Percentiles rank a stretch among this genome's conserved stretches.
Evolutionary conservation across 2,113 vertebrate genomes (phyloP).

Genomic region (Anseranas semipalmata): DNA sequence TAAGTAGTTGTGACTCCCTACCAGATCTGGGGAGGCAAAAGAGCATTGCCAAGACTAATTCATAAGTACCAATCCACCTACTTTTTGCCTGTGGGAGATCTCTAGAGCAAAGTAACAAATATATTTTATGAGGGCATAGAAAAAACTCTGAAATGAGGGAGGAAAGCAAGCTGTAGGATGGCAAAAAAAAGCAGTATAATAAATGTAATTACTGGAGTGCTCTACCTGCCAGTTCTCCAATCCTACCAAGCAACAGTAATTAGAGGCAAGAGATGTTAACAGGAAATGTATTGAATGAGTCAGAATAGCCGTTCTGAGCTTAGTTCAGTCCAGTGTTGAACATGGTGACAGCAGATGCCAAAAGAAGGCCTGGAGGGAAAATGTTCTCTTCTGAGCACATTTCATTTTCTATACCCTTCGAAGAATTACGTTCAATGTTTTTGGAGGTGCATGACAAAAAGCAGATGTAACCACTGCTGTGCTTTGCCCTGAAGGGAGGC

Average conservation of each 20-base stretch:
- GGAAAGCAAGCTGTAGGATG: conserved; percentile 6
- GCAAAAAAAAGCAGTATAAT: conserved; percentile 8
- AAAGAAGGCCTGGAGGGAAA: not conserved
- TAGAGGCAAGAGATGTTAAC: conserved; percentile 1
- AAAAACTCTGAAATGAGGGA: not conserved
- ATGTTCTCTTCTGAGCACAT: not conserved
- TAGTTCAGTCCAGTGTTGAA: not conserved
- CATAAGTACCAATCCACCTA: conserved; percentile 30
- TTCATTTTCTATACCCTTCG: not conserved
- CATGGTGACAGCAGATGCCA: not conserved
- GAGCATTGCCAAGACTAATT: conserved; percentile 37
- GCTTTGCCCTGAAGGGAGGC: not conserved
- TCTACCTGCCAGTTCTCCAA: not conserved
- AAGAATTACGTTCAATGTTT: not conserved
- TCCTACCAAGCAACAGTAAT: conserved; percentile 13
- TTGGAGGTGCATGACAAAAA: not conserved
- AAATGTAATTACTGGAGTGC: not conserved
- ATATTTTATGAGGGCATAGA: conserved; percentile 1
- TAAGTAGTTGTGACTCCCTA: conserved; percentile 23
- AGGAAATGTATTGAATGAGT: not conserved
- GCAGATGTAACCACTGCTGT: not conserved
- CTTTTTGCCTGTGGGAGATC: conserved; percentile 17
- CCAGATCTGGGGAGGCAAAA: conserved; percentile 22
- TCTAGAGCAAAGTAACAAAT: conserved; percentile 19
- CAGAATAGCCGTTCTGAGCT: not conserved